These are phyloP conservation scores for Xiphophorus couchianus DNA, from an alignment of 2,113 vertebrate species.

Conservation along the genomic window DNA sequence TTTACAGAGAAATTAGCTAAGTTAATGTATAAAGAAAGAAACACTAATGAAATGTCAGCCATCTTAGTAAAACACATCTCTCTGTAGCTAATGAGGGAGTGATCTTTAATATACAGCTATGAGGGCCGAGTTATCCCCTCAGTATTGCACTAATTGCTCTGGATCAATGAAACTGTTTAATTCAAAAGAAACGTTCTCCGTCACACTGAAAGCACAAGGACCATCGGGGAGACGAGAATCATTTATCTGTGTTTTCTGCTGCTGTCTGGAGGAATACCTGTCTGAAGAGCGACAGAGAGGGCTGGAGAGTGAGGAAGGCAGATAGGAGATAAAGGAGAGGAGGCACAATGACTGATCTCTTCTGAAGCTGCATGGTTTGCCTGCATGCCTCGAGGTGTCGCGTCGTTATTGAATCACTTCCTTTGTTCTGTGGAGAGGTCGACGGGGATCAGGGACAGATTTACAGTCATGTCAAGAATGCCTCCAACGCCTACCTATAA, in stretches of 20 bases:
- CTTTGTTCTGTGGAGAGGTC: slow-evolving; percentile 44
- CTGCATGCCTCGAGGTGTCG: slow-evolving; percentile 48
- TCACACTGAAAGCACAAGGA: slow-evolving; percentile 32
- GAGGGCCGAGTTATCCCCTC: slow-evolving; percentile 42
- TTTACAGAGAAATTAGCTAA: neutral
- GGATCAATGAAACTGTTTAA: slow-evolving; percentile 58
- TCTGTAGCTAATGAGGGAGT: slow-evolving; percentile 24
- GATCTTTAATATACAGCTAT: slow-evolving; percentile 46
- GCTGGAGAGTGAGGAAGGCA: slow-evolving; percentile 26
- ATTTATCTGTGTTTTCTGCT: slow-evolving; percentile 9
- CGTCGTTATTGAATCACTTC: slow-evolving; percentile 57
- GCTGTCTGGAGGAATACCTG: slow-evolving; percentile 9
- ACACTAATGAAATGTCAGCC: neutral
- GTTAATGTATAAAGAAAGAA: neutral
- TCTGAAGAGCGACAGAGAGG: slow-evolving; percentile 17
- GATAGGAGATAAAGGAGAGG: slow-evolving; percentile 35
- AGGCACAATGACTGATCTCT: slow-evolving; percentile 29
- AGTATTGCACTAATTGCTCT: slow-evolving; percentile 54
- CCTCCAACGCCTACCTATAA: slow-evolving; percentile 19
- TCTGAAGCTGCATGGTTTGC: slow-evolving; percentile 38
- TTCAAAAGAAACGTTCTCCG: slow-evolving; percentile 43
- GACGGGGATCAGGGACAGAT: slow-evolving; percentile 32
- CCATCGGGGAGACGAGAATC: slow-evolving; percentile 15
- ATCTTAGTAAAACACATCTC: slow-evolving; percentile 19
- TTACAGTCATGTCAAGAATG: slow-evolving; percentile 16